phyloP scores from a whole-genome alignment of 2,113 vertebrate species.

The Chroicocephalus ridibundus region DNA sequence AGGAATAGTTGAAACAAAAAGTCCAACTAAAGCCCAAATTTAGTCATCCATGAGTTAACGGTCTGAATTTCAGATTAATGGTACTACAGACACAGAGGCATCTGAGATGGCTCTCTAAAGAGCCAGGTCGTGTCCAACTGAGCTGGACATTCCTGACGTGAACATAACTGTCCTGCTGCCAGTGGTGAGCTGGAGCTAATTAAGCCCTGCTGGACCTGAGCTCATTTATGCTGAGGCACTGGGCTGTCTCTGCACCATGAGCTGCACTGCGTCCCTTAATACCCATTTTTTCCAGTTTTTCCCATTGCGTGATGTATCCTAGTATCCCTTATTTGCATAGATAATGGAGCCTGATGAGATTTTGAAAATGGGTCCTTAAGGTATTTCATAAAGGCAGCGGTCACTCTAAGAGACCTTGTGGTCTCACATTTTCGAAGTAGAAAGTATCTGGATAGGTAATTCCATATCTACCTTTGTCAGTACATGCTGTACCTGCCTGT shows the following conservation, averaged over 20 bases:
- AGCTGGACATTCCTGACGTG: neutral
- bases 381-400: neutral
- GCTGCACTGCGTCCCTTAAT: neutral
- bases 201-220: neutral
- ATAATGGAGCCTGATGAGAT: neutral
- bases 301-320: rapidly evolving
- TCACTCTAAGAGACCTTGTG: neutral
- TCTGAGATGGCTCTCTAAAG: neutral
- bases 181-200: neutral
- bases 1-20: neutral
- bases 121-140: neutral
- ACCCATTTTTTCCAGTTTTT: neutral
- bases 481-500: neutral
- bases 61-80: neutral
- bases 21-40: neutral
- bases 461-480: neutral
- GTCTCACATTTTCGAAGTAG: neutral
- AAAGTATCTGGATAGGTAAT: neutral
- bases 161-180: neutral
- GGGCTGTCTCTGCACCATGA: neutral
- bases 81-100: neutral
- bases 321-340: neutral
- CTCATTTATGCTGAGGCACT: neutral
- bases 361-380: neutral
- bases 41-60: neutral